These are phyloP conservation scores for Heterocephalus glaber DNA, from an alignment of 2,113 vertebrate genomes.

Conservation along the genomic window DNA sequence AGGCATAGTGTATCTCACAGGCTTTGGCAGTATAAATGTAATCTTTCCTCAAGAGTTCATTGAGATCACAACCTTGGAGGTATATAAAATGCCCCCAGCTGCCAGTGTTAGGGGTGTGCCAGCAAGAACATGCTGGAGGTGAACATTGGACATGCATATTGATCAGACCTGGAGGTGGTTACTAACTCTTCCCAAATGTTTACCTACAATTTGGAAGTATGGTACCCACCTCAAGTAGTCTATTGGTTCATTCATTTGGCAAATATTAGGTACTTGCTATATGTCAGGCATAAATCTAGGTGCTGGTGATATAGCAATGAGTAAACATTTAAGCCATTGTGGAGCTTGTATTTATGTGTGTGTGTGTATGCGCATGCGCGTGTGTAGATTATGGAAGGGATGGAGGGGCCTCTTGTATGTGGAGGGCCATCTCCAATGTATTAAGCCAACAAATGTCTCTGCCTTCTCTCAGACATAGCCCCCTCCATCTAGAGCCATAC, in stretches of 20 bases:
- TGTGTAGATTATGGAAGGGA: background rate
- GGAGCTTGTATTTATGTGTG: background rate
- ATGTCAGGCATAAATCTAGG: background rate
- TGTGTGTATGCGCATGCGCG: background rate
- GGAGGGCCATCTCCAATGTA: background rate
- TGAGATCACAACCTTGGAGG: background rate
- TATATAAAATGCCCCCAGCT: background rate
- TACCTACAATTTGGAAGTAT: background rate
- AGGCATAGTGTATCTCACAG: background rate
- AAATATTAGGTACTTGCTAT: background rate
- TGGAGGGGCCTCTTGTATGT: background rate
- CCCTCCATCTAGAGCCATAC: background rate
- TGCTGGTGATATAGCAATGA: background rate
- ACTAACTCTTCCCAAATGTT: background rate
- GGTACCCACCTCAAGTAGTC: background rate
- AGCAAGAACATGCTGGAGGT: background rate
- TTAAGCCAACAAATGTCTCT: background rate
- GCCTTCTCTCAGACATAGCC: background rate
- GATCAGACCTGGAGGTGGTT: background rate
- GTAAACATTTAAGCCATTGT: background rate
- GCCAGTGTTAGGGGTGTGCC: background rate
- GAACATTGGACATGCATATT: background rate
- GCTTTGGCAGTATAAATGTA: background rate
- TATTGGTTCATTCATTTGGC: background rate
- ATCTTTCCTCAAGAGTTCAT: background rate